Evolutionary conservation across 2,113 vertebrate genomes (phyloP).

Genomic region (Hippopotamus amphibius): DNA sequence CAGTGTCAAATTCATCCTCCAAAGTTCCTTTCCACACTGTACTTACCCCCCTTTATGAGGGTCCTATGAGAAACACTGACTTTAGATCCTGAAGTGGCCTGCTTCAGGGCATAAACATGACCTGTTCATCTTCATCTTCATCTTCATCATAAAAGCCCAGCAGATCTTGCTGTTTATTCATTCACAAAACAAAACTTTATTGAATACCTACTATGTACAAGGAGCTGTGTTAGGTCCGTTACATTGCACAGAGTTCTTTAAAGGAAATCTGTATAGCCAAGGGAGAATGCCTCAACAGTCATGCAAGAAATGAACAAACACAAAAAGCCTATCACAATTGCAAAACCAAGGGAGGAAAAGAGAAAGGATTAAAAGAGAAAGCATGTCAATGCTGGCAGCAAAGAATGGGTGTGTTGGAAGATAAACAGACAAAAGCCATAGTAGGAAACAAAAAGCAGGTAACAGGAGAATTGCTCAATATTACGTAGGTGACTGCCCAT

Average conservation of each 20-base stretch:
- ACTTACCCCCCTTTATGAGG: background rate
- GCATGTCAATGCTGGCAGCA: background rate
- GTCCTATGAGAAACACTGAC: background rate
- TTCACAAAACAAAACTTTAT: background rate
- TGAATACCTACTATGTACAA: background rate
- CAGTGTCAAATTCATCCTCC: background rate
- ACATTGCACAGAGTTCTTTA: background rate
- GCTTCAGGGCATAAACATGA: background rate
- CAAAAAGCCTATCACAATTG: background rate
- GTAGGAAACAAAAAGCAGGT: background rate
- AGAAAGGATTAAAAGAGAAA: slow-evolving; percentile 26
- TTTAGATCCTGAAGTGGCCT: background rate
- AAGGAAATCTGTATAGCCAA: background rate
- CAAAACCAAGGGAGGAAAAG: background rate
- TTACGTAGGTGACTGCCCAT: background rate
- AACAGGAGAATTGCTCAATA: background rate
- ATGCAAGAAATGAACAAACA: background rate
- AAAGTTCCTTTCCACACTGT: background rate
- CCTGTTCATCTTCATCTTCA: background rate
- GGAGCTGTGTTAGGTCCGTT: background rate
- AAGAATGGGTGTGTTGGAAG: background rate
- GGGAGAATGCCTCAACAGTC: background rate
- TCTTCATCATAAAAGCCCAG: background rate
- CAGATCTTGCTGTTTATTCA: background rate
- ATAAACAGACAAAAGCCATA: background rate